Base-by-base conservation (phyloP, 2,888 invertebrate genomes). In the Theretra japonica region DNA sequence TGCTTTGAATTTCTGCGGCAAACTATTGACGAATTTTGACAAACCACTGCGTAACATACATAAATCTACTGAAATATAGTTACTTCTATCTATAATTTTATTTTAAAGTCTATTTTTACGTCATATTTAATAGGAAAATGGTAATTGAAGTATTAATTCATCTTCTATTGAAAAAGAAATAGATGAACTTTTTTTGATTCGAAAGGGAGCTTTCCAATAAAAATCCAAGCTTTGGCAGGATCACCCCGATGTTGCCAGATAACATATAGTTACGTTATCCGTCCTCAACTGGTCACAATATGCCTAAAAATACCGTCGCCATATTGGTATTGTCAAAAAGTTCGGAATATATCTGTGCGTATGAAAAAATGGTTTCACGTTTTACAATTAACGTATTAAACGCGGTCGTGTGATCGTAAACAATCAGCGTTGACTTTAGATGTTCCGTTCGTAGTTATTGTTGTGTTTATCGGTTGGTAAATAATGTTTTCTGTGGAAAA, bases 241-340 rank as follows among this genome's bases (percentile, higher is more conserved):
- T 73, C 50, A 33, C 58, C 60, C 5, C n/a, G 75, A 76, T 83
- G 82, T 89, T 92, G 87, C 92, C 87, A 89, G 77, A 70, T 21
- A 17, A 72, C 83, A 87, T 83, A 86, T 80, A 87, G 84, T 84
- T 83, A 86, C 85, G 80, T 84, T 86, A 87, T 86, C 85, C 84
- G 80, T 78, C 81, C 76, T 82, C 84, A 80, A 85, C 92, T 93
- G 91, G 92, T 90, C 90, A 93, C 87, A 92, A 90, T 84, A 92
- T 89, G 87, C 91, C 94, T 94, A 94, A 94, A 94, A 93, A 93
- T 94, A 93, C 80, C 93, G 94, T 91, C 94, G 94, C 94, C 94
- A 94, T 94, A 94, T 94, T 94, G 94, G 94, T 93, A 94, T 94
- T 94, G 94, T 94, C 94, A 94, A 94, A 94, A 93, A 91, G 85